Base-by-base conservation (phyloP, 2,888 invertebrate genomes). In the Schrankia costaestrigalis region DNA sequence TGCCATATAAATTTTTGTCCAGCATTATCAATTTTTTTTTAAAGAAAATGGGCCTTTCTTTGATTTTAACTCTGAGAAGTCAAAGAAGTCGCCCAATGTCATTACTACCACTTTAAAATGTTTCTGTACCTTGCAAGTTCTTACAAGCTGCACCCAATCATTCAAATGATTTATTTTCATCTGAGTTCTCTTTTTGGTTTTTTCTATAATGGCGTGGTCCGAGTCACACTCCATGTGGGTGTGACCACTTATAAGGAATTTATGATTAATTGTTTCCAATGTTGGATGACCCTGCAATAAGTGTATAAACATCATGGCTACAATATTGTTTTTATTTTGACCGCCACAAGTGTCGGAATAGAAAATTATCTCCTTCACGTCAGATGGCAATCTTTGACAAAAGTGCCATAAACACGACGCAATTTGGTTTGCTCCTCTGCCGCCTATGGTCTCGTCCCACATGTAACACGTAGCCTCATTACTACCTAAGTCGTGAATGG, bases 341-440 rank as follows among this genome's bases (percentile, higher is more conserved):
- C 35, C 25, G 6, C 26, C 35, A 24, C 24, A 24, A 3, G 24
- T 24, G 9, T 24, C 24, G 5, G 24, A 11, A 8, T 24, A 24
- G 11, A 23, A 23, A 21, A 21, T 6, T 8, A 53, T 24, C 12
- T 48, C 18, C 32, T 32, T 42, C 5, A 46, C 26, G 15, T 33
- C 22, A 29, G 40, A 11, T 13, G 41, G 41, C 18, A 49, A 35
- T 35, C 27, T 31, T 1, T 46, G 30, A 29, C 22, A 37, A 25
- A 46, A 49, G 25, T 54, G 25, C 37, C 35, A 54, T 31, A 62
- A 46, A 10, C 56, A 58, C 18, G 56, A 52, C 0, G 50, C 56
- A 15, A 63, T 56, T 41, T 62, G 43, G 28, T 60, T 62, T 11
- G 52, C 53, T 30, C 56, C 60, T 29, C 60, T 38, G 25, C 30